phyloP scores from a whole-genome alignment of 1,140 invertebrate genomes.

The Scaptodrosophila lebanonensis region DNA sequence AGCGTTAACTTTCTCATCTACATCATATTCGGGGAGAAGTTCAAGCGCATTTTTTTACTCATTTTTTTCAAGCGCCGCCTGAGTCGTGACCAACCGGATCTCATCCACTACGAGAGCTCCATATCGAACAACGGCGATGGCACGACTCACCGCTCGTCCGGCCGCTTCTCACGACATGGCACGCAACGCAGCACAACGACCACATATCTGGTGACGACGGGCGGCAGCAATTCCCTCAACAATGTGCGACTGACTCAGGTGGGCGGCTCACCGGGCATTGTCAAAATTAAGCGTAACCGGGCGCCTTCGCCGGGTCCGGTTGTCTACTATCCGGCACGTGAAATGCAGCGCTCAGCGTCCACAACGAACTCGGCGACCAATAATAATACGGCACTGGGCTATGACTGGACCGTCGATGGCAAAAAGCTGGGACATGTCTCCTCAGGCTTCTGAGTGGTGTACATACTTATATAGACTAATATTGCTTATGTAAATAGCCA shows the following conservation, averaged over 20 bases:
- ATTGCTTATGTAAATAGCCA: conserved; percentile 16
- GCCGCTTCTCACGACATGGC: conserved; percentile 82
- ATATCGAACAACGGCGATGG: conserved; percentile 86
- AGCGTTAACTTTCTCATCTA: conserved; percentile 98
- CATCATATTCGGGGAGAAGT: conserved; percentile 97
- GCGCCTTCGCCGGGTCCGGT: conserved; percentile 81
- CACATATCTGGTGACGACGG: conserved; percentile 58
- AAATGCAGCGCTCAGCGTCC: conserved; percentile 59
- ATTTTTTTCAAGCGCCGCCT: conserved; percentile 86
- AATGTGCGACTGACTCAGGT: conserved; percentile 64
- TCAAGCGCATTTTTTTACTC: conserved; percentile 91
- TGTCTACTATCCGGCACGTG: conserved; percentile 82
- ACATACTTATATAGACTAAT: conserved; percentile 18
- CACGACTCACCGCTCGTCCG: conserved; percentile 81
- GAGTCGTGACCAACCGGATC: conserved; percentile 84
- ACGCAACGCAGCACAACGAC: conserved; percentile 79
- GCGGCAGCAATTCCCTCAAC: conserved; percentile 59
- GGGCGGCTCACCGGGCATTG: conserved; percentile 59
- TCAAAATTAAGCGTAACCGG: conserved; percentile 67
- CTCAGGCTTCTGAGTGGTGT: conserved; percentile 56
- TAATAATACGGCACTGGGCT: conserved; percentile 64
- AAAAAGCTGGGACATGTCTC: conserved; percentile 66
- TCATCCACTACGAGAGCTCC: conserved; percentile 87
- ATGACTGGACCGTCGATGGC: conserved; percentile 61
- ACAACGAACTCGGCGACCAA: conserved; percentile 60